A percentile compares a stretch with the other conserved stretches of the same genome.
Evolutionary conservation across 2,888 invertebrate genomes (phyloP).

Genomic region (Scaptomyza tumidula): DNA sequence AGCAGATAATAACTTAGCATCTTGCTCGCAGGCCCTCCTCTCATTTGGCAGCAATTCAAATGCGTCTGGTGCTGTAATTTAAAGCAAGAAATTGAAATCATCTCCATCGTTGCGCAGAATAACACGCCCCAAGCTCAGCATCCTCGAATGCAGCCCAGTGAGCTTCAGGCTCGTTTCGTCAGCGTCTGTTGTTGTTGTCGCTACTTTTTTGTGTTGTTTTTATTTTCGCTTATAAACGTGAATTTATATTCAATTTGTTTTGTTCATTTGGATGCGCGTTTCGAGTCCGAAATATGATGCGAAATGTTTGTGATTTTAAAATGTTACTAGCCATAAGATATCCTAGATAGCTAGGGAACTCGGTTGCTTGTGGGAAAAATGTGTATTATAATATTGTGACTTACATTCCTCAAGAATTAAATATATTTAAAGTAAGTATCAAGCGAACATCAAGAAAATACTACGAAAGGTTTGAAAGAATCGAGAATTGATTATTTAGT

Average conservation of each 20-base stretch:
- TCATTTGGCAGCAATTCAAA: conserved; percentile 64
- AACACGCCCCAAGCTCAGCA: conserved; percentile 5
- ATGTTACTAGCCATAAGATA: neutral
- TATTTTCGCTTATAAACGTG: conserved; percentile 53
- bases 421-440: too few relatives aligned
- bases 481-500: too few relatives aligned
- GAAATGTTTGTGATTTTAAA: neutral
- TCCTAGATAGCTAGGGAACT: neutral
- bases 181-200: conserved; percentile 1
- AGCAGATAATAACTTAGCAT: conserved; percentile 27
- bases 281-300: neutral
- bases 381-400: too few relatives aligned
- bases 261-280: conserved; percentile 22
- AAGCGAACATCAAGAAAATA: too few relatives aligned
- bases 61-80: conserved; percentile 67
- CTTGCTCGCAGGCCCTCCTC: conserved; percentile 1
- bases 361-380: too few relatives aligned
- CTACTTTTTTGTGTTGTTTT: conserved; percentile 33
- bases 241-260: conserved; percentile 74
- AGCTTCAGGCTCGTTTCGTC: neutral
- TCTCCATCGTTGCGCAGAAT: conserved; percentile 1
- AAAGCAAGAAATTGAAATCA: conserved; percentile 54
- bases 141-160: neutral
- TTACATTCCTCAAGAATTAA: too few relatives aligned
- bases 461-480: too few relatives aligned